Conservation (phyloP, 2,888 invertebrate genomes). For the Pterostichus niger region DNA sequence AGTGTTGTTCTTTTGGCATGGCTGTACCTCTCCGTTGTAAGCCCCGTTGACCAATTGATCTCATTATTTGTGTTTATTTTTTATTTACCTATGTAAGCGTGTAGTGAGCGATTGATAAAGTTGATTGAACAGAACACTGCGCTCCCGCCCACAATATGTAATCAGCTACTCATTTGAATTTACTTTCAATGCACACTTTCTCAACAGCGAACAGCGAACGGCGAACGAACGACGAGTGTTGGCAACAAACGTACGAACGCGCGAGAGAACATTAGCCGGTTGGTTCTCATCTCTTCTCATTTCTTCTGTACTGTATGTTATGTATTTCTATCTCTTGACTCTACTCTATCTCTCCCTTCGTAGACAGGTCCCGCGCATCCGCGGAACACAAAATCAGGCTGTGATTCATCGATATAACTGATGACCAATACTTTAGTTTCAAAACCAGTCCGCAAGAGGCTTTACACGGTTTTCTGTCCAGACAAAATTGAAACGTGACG, state of each 20-base stretch:
- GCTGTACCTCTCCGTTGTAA: slow-evolving; percentile 59
- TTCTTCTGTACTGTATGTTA: background rate
- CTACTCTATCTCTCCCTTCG: slow-evolving; percentile 34
- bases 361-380: slow-evolving; percentile 68
- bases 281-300: no score
- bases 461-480: slow-evolving; percentile 70
- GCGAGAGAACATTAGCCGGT: background rate
- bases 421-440: slow-evolving; percentile 78
- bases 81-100: slow-evolving; percentile 61
- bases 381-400: slow-evolving; percentile 79
- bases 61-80: slow-evolving; percentile 67
- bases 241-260: no score
- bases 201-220: slow-evolving; percentile 19
- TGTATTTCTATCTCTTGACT: slow-evolving; percentile 38
- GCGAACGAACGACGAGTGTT: no score
- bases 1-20: slow-evolving; percentile 67
- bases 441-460: slow-evolving; percentile 73
- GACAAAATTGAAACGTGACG: slow-evolving; percentile 17
- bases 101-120: slow-evolving; percentile 31
- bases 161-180: slow-evolving; percentile 33
- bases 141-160: background rate
- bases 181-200: slow-evolving; percentile 15
- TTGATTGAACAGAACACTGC: slow-evolving; percentile 12
- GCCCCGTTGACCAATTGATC: slow-evolving; percentile 66
- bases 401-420: slow-evolving; percentile 77